Evolutionary conservation across 1,140 invertebrate species (phyloP), one percentile per base, ranked within the genome.

Genomic region (Trissolcus basalis): DNA sequence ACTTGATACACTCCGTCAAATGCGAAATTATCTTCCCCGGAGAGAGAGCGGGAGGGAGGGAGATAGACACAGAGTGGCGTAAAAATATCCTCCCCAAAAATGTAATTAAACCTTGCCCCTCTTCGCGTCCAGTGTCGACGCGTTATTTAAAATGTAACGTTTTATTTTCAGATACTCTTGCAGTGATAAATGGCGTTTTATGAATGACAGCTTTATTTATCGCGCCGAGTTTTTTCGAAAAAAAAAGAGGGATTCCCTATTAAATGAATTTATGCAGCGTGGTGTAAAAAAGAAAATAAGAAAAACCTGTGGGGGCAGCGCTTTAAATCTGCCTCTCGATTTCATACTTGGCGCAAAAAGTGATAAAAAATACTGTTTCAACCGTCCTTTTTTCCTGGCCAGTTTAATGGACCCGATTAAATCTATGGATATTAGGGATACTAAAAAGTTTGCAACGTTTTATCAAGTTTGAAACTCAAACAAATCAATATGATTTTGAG

Each of bases 91-190:
- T 58, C 36, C 44, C 63, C 12, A 63, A 68, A 74, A 74, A 68
- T 47, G 63, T 74, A 74, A 74, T 74, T 67, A 74, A 74, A 63
- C 50, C 63, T 5, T 67, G 36, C 70, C 56, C 56, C 63, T 68
- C 2, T 27, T 27, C 19, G 19, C 19, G 68, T 74, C 47, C 63
- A 45, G 8, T 41, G 63, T 63, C 58, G 50, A 54, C 71, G 53
- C 27, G 71, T 69, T 68, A 75, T 75, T 75, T 75, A 69, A 75
- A 75, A 75, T 69, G 64, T 69, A 75, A 75, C 72, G 72, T 75
- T 75, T 75, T 69, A 75, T 75, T 75, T 75, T 64, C 72, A 64
- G 72, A 59, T 69, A 75, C 72, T 69, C 59, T 68, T 69, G 72
- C 64, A 55, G 54, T 75, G 72, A 75, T 75, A 70, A 76, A 70